Conservation (phyloP, 2,888 invertebrate species). For the Zaprionus bogoriensis region DNA sequence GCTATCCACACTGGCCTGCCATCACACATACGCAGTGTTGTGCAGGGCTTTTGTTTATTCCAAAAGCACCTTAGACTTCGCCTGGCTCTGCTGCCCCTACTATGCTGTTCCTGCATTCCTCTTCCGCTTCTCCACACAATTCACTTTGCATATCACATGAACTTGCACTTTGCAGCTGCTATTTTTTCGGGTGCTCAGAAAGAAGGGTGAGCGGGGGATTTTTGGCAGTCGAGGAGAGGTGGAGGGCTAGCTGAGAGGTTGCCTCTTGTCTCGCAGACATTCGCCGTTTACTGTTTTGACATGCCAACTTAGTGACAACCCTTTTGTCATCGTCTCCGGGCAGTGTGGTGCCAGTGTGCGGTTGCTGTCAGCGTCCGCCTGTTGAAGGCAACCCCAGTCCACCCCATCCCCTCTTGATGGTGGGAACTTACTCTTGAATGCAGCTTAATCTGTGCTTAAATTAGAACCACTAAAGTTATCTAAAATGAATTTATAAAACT, state of each 20-base stretch:
- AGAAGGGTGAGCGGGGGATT: not conserved
- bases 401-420: not conserved
- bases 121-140: conserved; percentile 26
- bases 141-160: conserved; percentile 74
- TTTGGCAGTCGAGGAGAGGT: too few species aligned
- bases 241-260: not conserved
- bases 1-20: conserved; percentile 1
- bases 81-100: not conserved
- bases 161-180: conserved; percentile 68
- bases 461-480: too few species aligned
- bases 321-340: conserved; percentile 50
- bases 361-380: conserved; percentile 36
- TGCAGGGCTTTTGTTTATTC: conserved; percentile 44
- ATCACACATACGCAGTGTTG: conserved; percentile 49
- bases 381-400: conserved; percentile 8
- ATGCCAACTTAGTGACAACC: conserved; percentile 60
- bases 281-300: conserved; percentile 72
- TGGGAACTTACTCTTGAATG: not conserved
- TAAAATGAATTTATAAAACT: too few species aligned
- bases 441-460: not conserved
- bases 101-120: conserved; percentile 3
- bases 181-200: conserved; percentile 19
- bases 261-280: conserved; percentile 62
- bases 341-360: conserved; percentile 20
- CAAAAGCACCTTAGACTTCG: conserved; percentile 28